Conservation (phyloP, 1,140 invertebrate species). For the Forficula auricularia region DNA sequence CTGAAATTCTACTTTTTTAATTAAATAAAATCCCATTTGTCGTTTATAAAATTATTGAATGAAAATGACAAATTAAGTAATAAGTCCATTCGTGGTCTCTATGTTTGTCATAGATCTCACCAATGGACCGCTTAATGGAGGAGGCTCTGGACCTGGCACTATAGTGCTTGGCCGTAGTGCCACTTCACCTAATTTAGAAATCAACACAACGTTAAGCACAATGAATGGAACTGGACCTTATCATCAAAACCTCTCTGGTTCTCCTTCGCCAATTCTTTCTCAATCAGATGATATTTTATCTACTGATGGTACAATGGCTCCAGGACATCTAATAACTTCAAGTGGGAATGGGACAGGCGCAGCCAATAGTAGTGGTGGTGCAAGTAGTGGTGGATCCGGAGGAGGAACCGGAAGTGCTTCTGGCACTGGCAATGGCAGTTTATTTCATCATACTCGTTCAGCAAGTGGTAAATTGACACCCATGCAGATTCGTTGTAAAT, state of each 20-base stretch:
- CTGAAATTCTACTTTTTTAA: too few species aligned
- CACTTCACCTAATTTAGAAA: constrained; percentile 30
- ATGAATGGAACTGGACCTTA: constrained; percentile 28
- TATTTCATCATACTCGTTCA: constrained; percentile 8
- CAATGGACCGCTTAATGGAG: constrained; percentile 24
- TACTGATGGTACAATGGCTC: background rate
- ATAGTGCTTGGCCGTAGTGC: constrained; percentile 28
- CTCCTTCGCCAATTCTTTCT: constrained; percentile 41
- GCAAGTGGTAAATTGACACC: constrained; percentile 38
- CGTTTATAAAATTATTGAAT: too few species aligned
- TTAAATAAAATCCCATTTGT: too few species aligned
- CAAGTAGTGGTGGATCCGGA: background rate
- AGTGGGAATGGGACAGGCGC: background rate
- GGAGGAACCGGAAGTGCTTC: background rate
- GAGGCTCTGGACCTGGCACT: constrained; percentile 9
- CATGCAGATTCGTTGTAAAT: constrained; percentile 81
- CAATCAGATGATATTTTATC: constrained; percentile 18
- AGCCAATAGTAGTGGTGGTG: background rate
- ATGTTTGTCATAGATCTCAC: constrained; percentile 21
- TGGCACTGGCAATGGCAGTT: constrained; percentile 7
- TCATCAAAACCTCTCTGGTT: constrained; percentile 32
- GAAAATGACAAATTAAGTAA: too few species aligned
- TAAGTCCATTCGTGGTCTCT: too few species aligned
- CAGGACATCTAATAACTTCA: background rate
- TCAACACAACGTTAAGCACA: constrained; percentile 10